These are phyloP conservation scores for Dipodomys merriami DNA, from an alignment of 2,113 vertebrate genomes.

Conservation along the genomic window DNA sequence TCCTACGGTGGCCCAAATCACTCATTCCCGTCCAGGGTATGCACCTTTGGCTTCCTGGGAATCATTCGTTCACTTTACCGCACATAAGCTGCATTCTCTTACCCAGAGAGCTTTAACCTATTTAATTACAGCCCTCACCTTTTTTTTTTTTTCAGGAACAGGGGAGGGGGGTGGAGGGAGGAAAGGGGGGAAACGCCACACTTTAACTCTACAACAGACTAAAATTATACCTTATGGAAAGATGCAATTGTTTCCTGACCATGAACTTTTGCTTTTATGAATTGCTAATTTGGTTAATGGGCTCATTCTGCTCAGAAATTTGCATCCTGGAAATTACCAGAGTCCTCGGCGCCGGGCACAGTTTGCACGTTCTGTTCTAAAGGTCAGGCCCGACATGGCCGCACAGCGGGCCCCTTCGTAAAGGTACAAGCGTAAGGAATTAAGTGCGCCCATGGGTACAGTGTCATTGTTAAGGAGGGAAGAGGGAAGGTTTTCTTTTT, in stretches of 20 bases:
- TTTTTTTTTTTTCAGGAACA: slow-evolving; percentile 28
- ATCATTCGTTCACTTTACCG: slow-evolving; percentile 57
- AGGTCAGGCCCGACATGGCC: slow-evolving; percentile 70
- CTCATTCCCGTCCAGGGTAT: slow-evolving; percentile 27
- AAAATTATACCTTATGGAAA: slow-evolving; percentile 80
- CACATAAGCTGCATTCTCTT: slow-evolving; percentile 63
- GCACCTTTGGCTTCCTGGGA: slow-evolving; percentile 21
- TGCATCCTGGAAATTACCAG: slow-evolving; percentile 81
- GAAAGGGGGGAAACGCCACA: neutral
- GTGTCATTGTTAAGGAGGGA: slow-evolving; percentile 58
- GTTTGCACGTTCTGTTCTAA: slow-evolving; percentile 71
- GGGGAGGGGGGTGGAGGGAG: neutral
- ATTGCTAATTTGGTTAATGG: slow-evolving; percentile 85
- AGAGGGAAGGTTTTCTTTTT: neutral
- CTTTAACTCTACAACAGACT: slow-evolving; percentile 63
- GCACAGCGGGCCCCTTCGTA: slow-evolving; percentile 73
- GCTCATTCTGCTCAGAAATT: slow-evolving; percentile 81
- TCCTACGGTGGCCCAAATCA: neutral
- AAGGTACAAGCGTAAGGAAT: slow-evolving; percentile 72
- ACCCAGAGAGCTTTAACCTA: slow-evolving; percentile 70
- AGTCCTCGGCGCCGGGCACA: slow-evolving; percentile 69
- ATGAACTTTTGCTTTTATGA: slow-evolving; percentile 82
- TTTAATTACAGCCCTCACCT: slow-evolving; percentile 72
- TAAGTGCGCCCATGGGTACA: slow-evolving; percentile 50
- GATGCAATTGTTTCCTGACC: slow-evolving; percentile 76